Percentiles rank a stretch among this genome's conserved stretches.
Conservation (phyloP, 2,888 invertebrate species). For the Drosophila incognita region DNA sequence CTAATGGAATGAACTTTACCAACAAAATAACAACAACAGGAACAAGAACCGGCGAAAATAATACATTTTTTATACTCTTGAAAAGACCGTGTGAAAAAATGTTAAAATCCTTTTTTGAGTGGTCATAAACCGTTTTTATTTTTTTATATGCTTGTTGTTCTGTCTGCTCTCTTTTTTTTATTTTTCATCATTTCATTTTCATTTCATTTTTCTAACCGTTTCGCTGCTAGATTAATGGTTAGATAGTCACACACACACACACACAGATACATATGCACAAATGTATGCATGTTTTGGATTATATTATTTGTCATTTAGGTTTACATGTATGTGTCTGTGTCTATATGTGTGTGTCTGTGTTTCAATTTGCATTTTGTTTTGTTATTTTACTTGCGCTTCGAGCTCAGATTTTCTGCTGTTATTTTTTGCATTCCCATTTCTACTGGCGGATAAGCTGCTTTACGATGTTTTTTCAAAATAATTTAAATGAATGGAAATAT, state of each 20-base stretch:
- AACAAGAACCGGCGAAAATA: constrained; percentile 10
- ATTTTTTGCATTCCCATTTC: constrained; percentile 2
- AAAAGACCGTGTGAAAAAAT: constrained; percentile 51
- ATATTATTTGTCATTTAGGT: constrained; percentile 22
- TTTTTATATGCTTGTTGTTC: constrained; percentile 43
- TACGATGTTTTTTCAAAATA: constrained; percentile 12
- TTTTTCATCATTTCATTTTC: constrained; percentile 18
- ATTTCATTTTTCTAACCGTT: constrained; percentile 39
- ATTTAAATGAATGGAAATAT: constrained; percentile 23
- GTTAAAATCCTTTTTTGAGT: constrained; percentile 64
- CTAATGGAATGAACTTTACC: constrained; percentile 54
- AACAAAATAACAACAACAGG: constrained; percentile 13
- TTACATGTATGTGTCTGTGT: neutral
- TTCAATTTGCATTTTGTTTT: constrained; percentile 57
- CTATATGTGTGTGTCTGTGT: constrained; percentile 25
- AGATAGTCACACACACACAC: constrained; percentile 12
- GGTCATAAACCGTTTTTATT: constrained; percentile 62
- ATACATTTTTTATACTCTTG: constrained; percentile 56
- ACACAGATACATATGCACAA: neutral
- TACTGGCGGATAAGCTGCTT: constrained; percentile 58
- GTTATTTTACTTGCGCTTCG: constrained; percentile 11
- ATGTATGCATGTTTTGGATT: constrained; percentile 24
- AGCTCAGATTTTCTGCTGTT: neutral
- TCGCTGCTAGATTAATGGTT: constrained; percentile 65
- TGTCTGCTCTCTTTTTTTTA: constrained; percentile 8